A percentile compares a stretch with the other conserved stretches of the same genome.
phyloP scores from a whole-genome alignment of 2,888 invertebrate species.

The Melanargia galathea region DNA sequence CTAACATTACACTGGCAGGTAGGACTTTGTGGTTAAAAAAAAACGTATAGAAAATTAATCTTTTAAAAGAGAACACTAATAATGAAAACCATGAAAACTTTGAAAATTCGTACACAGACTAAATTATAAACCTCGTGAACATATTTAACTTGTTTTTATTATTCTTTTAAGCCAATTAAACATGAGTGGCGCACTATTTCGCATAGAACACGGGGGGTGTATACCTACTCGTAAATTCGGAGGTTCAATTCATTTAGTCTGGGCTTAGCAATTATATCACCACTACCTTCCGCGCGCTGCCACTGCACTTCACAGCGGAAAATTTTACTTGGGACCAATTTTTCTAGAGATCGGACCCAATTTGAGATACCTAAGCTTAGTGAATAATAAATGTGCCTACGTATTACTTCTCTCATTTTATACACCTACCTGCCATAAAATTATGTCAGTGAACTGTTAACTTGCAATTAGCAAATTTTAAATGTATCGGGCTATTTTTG shows the following conservation, averaged over 20 bases:
- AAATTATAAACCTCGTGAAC: constrained; percentile 17
- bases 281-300: constrained; percentile 39
- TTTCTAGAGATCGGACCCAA: constrained; percentile 53
- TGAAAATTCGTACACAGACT: constrained; percentile 3
- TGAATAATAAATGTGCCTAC: constrained; percentile 1
- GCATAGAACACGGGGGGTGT: constrained; percentile 41
- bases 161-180: constrained; percentile 38
- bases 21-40: no score
- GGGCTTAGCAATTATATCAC: constrained; percentile 56
- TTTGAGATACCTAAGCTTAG: constrained; percentile 39
- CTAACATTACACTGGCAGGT: no score
- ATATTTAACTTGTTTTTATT: constrained; percentile 38
- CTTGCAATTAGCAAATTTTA: constrained; percentile 65
- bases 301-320: constrained; percentile 54
- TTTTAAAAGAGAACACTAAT: neutral
- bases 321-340: constrained; percentile 75
- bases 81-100: neutral
- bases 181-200: constrained; percentile 39
- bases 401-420: neutral
- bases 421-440: no score
- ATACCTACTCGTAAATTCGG: constrained; percentile 41
- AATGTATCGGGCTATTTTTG: constrained; percentile 73
- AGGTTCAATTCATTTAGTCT: constrained; percentile 42
- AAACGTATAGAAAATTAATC: neutral
- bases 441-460: neutral